Conservation (phyloP, 1,140 invertebrate genomes). For the Parasteatoda tepidariorum region DNA sequence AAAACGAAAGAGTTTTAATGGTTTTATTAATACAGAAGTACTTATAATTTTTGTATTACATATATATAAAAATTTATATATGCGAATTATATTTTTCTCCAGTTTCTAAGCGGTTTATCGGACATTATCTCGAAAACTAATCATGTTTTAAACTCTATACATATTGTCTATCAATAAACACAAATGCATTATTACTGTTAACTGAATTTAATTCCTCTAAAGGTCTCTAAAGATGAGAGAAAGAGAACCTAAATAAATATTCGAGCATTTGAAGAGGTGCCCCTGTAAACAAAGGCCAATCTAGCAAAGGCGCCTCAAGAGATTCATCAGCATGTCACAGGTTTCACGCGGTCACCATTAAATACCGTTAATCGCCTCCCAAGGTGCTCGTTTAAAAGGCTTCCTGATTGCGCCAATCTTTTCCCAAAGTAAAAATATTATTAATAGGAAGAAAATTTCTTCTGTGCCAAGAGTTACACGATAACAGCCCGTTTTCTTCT, state of each 20-base stretch:
- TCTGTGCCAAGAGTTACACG: background rate
- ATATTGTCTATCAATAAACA: too few relatives aligned
- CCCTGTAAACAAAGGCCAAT: constrained; percentile 17
- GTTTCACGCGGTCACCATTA: constrained; percentile 28
- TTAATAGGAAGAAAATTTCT: background rate
- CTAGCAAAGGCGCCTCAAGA: background rate
- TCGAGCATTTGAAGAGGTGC: background rate
- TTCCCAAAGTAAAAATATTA: background rate
- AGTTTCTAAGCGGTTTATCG: too few relatives aligned
- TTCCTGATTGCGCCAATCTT: constrained; percentile 18
- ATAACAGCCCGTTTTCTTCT: background rate
- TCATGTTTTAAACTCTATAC: too few relatives aligned
- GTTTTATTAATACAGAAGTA: too few relatives aligned
- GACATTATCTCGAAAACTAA: too few relatives aligned
- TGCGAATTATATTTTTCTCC: too few relatives aligned
- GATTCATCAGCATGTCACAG: constrained; percentile 15
- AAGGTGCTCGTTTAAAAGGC: constrained; percentile 30
- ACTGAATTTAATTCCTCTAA: background rate
- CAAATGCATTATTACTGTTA: background rate
- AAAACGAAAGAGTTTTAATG: too few relatives aligned
- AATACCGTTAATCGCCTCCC: constrained; percentile 46
- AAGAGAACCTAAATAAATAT: constrained; percentile 1
- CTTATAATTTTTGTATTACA: too few relatives aligned
- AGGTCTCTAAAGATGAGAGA: background rate
- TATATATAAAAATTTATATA: too few relatives aligned